Percentiles rank a stretch among this genome's conserved stretches.
These are phyloP conservation scores for Taenaris catops DNA, from an alignment of 2,888 invertebrate genomes.

Conservation along the genomic window DNA sequence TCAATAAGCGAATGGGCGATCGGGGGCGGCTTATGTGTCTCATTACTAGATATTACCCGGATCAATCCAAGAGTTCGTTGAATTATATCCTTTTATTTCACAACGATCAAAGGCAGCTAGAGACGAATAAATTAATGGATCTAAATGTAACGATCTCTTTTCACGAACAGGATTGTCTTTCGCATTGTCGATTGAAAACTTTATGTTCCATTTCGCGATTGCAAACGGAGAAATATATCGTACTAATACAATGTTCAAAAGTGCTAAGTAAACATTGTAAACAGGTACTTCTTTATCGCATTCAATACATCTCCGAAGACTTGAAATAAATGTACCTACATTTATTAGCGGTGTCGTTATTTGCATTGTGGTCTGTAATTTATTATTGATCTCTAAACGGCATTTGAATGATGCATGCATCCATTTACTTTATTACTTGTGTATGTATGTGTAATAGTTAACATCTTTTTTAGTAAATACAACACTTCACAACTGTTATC, in stretches of 20 bases:
- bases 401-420: too few relatives aligned
- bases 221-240: slow-evolving; percentile 30
- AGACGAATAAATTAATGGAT: slow-evolving; percentile 49
- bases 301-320: slow-evolving; percentile 27
- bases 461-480: background rate
- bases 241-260: slow-evolving; percentile 33
- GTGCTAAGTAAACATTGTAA: slow-evolving; percentile 30
- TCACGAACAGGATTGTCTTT: slow-evolving; percentile 39
- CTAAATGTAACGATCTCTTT: slow-evolving; percentile 39
- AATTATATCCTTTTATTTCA: slow-evolving; percentile 51
- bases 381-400: slow-evolving; percentile 18
- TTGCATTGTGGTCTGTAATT: slow-evolving; percentile 12
- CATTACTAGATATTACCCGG: slow-evolving; percentile 66
- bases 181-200: slow-evolving; percentile 43
- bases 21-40: slow-evolving; percentile 64
- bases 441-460: background rate
- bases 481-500: too few relatives aligned
- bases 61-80: slow-evolving; percentile 39
- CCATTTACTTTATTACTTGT: background rate
- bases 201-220: slow-evolving; percentile 36
- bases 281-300: slow-evolving; percentile 29
- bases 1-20: slow-evolving; percentile 64
- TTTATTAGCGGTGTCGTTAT: slow-evolving; percentile 17
- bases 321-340: slow-evolving; percentile 18
- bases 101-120: slow-evolving; percentile 39